Percentiles rank a stretch among this genome's conserved stretches.
Conservation (phyloP, 2,888 invertebrate species). For the Allolobophora icterica region DNA sequence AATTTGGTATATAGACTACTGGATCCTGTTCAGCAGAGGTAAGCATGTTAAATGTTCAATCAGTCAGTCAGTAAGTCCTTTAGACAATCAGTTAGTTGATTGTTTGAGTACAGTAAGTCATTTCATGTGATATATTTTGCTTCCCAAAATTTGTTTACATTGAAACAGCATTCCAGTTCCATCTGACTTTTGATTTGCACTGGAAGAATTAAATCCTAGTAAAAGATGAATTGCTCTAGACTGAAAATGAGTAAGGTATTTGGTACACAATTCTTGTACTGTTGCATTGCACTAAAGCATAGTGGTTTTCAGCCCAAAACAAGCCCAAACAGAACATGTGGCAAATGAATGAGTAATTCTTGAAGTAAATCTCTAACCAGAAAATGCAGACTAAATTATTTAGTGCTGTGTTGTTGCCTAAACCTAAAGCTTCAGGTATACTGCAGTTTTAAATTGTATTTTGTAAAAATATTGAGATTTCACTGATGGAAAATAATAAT, state of each 20-base stretch:
- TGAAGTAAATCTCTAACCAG: background rate
- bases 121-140: background rate
- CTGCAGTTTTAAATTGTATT: background rate
- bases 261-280: background rate
- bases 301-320: background rate
- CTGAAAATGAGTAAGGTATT: background rate
- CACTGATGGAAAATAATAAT: background rate
- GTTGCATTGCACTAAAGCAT: background rate
- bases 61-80: background rate
- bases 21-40: slow-evolving; percentile 75
- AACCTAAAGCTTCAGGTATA: background rate
- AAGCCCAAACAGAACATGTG: background rate
- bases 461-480: background rate
- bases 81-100: background rate
- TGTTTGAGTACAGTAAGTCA: background rate
- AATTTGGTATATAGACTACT: slow-evolving; percentile 81
- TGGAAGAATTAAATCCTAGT: background rate
- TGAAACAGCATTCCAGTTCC: background rate
- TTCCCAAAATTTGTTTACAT: background rate
- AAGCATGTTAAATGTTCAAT: slow-evolving; percentile 56
- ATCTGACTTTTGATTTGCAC: background rate
- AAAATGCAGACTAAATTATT: background rate
- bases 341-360: too few relatives aligned
- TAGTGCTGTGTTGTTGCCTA: background rate
- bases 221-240: background rate